Evolutionary conservation across 2,797 vertebrate species (phyloP).

Genomic region (Paguma larvata): DNA sequence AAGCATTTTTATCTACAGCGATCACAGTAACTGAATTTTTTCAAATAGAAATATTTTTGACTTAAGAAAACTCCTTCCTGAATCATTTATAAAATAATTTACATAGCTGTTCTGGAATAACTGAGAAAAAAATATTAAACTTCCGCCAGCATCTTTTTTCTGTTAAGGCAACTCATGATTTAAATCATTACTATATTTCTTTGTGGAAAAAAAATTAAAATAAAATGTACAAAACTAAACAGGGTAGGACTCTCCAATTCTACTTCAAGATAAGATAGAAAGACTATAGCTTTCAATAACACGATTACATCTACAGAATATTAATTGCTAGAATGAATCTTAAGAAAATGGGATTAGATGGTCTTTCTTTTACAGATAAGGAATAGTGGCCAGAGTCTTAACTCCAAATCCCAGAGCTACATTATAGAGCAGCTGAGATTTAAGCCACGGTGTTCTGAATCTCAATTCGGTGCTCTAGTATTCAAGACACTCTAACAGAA

Average conservation of each 20-base stretch:
- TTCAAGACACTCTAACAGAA: slow-evolving; percentile 11
- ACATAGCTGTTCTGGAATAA: slow-evolving; percentile 10
- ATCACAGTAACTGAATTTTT: slow-evolving; percentile 40
- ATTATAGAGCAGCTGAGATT: not conserved
- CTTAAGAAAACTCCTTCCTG: slow-evolving; percentile 41
- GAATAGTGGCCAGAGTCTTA: not conserved
- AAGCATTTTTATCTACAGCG: slow-evolving; percentile 8
- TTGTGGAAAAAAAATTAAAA: not conserved
- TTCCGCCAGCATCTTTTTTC: not conserved
- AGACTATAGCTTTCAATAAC: not conserved
- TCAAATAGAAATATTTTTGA: not conserved
- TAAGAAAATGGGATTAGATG: not conserved
- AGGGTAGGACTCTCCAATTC: slow-evolving; percentile 14
- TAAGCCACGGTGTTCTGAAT: not conserved
- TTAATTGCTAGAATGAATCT: not conserved
- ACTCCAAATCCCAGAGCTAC: not conserved
- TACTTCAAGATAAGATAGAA: not conserved
- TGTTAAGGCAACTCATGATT: not conserved
- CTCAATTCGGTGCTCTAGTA: not conserved
- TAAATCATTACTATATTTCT: not conserved
- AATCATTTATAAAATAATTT: slow-evolving; percentile 28
- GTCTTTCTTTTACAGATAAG: not conserved
- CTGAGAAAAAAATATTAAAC: not conserved
- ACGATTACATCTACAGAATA: not conserved
- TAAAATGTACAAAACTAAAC: not conserved